phyloP scores from a whole-genome alignment of 1,140 invertebrate species.

The Atta cephalotes region DNA sequence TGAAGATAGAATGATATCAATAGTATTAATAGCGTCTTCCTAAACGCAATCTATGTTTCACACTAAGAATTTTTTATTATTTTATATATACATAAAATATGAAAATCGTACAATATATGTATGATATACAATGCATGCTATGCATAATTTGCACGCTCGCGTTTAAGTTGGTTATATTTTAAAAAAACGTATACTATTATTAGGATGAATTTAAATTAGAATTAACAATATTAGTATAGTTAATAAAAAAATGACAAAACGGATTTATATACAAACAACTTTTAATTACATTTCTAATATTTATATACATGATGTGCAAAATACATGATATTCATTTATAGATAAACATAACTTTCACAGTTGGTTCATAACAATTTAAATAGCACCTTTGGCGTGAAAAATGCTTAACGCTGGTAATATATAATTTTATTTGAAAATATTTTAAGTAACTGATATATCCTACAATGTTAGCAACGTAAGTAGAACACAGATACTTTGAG shows the following conservation, averaged over 20 bases:
- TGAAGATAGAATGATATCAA: too few relatives aligned
- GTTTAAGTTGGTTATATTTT: background rate
- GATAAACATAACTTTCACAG: too few relatives aligned
- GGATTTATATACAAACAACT: background rate
- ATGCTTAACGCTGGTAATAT: too few relatives aligned
- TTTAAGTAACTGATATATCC: background rate
- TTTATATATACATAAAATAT: background rate
- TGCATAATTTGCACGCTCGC: too few relatives aligned
- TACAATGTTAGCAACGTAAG: background rate
- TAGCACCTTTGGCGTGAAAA: too few relatives aligned
- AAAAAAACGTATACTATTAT: background rate
- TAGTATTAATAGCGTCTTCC: too few relatives aligned
- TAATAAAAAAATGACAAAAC: background rate
- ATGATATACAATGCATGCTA: background rate
- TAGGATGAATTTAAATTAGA: background rate
- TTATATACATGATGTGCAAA: background rate
- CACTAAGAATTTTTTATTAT: background rate
- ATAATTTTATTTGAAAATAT: background rate
- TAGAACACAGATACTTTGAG: conserved; percentile 5
- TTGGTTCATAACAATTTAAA: too few relatives aligned
- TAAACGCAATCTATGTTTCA: too few relatives aligned
- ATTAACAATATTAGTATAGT: background rate
- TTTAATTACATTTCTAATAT: background rate
- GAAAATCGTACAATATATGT: background rate
- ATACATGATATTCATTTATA: background rate